Evolutionary conservation across 2,113 vertebrate species (phyloP), one percentile per base, ranked within the genome.

Genomic region (Tragelaphus scriptus): DNA sequence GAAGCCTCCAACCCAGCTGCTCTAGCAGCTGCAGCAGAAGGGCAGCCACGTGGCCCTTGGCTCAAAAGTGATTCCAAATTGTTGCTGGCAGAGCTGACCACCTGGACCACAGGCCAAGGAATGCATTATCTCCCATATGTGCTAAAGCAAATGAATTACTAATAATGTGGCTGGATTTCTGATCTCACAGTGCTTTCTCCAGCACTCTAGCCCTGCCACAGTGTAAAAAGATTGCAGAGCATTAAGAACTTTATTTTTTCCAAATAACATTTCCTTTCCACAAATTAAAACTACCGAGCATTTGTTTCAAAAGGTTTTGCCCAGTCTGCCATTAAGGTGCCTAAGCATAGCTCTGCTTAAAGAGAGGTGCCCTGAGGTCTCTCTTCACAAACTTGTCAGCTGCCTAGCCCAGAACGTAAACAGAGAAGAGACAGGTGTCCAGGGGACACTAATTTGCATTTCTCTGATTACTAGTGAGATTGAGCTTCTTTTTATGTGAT

Each of bases 271-370:
- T 96, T 95, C 44, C 75, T 91, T 87, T 87, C 87, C 93, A 71
- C 96, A 96, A 95, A 97, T 92, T 93, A 97, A 97, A 97, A 56
- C 68, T n/a, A 63, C 63, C 84, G 86, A 90, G 92, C 85, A 15
- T 65, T 63, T 89, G 59, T 96, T 89, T 82, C 7, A 2, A 40
- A 7, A 14, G 12, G 9, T 81, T 82, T 59, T 56, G 59, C 12
- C 49, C 17, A n/a, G 26, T 49, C 36, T 40, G 55, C 32, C 25
- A 6, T 88, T 80, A 15, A 82, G 26, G 77, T 44, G 71, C 30
- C 58, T 40, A 32, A 55, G 85, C 47, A 65, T 9, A 14, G 55
- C 25, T 81, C 77, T 55, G 79, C 49, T 82, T 63, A 59, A 71
- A 55, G 21, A 68, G 88, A 79, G 11, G 30, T 14, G 8, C 28